Evolutionary conservation across 2,888 invertebrate genomes (phyloP), one percentile per base, ranked within the genome.

Genomic region (Ecliptopera silaceata): DNA sequence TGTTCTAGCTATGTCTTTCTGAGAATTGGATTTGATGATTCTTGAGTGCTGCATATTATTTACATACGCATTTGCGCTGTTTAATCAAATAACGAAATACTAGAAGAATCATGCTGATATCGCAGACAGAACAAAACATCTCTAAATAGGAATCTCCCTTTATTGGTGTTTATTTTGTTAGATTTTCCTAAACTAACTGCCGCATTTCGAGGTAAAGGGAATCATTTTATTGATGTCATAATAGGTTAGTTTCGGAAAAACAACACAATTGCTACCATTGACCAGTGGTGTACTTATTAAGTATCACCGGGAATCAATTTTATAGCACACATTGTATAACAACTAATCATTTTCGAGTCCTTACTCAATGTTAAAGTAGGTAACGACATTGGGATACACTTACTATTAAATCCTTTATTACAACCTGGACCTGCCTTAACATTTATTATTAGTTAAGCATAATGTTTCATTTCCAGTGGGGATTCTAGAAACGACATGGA

Each of bases 381-480:
- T 87, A 88, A 86, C 83, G 75, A 82, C 80, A 83, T 78, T 77
- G 81, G 84, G 81, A 82, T 77, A 85, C 78, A 76, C 74, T 82
- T 80, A 61, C 31, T 29, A 77, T 75, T 80, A 86, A 82, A 81
- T 82, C 77, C 83, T 87, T 84, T 80, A 80, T 76, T 86, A 88
- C 86, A 88, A 88, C 85, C 87, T 87, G 89, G 88, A 88, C 88
- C 88, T 84, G 87, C 85, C 78, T 22, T 79, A 79, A 77, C 69
- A 79, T 79, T n/a, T 70, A 79, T 79, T 70, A 76, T 80, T 78
- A 79, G 78, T 36, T 84, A 84, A 84, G 82, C 82, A 84, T 81
- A 71, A 75, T 68, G 75, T 79, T 78, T 74, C 75, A 74, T 75
- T 80, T 79, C 70, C 63, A 71, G 75, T 75, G 71, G 71, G 75